Conservation (phyloP, 1,140 invertebrate genomes). For the Dendroctonus ponderosae region DNA sequence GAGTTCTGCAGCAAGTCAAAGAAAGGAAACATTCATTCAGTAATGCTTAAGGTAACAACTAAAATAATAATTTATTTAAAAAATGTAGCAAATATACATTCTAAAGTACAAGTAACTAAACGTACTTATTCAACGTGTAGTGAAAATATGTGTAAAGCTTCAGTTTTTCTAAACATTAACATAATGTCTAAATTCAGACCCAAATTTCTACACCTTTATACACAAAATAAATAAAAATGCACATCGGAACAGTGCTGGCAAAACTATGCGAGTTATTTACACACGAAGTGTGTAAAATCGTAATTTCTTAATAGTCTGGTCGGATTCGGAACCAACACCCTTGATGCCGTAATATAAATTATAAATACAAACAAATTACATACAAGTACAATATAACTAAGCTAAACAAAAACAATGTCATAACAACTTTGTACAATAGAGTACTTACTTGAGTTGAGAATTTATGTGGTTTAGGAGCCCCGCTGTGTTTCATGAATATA, state of each 20-base stretch:
- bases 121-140: slow-evolving; percentile 2
- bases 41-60: slow-evolving; percentile 2
- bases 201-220: neutral
- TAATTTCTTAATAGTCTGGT: neutral
- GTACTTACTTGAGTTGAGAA: too few species aligned
- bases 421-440: slow-evolving; percentile 42
- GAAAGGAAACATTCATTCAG: slow-evolving; percentile 3
- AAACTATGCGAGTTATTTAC: neutral
- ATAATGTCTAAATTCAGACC: slow-evolving; percentile 3
- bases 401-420: slow-evolving; percentile 48
- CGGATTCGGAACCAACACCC: slow-evolving; percentile 37
- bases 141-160: slow-evolving; percentile 5
- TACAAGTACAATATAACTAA: slow-evolving; percentile 44
- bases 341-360: slow-evolving; percentile 43
- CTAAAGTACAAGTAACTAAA: slow-evolving; percentile 3
- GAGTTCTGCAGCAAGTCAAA: slow-evolving; percentile 4
- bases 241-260: neutral
- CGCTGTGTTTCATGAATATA: too few species aligned
- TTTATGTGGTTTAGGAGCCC: too few species aligned
- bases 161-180: slow-evolving; percentile 2
- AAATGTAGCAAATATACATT: slow-evolving; percentile 20
- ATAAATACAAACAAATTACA: slow-evolving; percentile 45
- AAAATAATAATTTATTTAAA: slow-evolving; percentile 19
- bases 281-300: neutral
- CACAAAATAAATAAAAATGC: neutral